Percentiles rank a stretch among this genome's conserved stretches.
Evolutionary conservation across 2,113 vertebrate species (phyloP).

Genomic region (Onychorhynchus coronatus): DNA sequence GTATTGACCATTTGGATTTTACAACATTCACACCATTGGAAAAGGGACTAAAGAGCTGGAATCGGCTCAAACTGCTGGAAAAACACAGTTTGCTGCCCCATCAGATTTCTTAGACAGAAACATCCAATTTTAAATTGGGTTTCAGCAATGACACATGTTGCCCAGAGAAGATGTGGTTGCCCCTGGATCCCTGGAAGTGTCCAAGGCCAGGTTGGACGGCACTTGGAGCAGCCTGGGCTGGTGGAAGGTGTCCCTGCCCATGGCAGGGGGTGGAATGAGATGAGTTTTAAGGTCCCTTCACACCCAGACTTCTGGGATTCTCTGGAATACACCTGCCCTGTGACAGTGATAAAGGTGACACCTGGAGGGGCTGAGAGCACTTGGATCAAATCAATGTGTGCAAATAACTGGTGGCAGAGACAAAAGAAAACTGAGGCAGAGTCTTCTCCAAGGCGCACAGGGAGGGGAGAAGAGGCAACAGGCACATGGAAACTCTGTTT

Average conservation of each 20-base stretch:
- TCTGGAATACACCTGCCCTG: fast-evolving
- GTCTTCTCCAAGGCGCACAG: neutral
- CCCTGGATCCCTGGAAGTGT: neutral
- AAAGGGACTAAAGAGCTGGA: neutral
- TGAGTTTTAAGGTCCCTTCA: neutral
- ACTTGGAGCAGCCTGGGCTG: neutral
- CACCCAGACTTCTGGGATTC: neutral
- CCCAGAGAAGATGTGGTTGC: neutral
- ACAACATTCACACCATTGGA: fast-evolving
- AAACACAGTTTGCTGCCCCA: neutral
- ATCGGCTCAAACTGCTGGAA: neutral
- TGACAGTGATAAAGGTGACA: fast-evolving
- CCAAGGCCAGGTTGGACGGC: neutral
- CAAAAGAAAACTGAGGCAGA: neutral
- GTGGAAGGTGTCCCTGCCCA: neutral
- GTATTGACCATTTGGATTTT: neutral
- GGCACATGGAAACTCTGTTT: neutral
- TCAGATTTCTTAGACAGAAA: neutral
- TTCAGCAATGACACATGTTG: neutral
- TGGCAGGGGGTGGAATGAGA: neutral
- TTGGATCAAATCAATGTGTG: neutral
- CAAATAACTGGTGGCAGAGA: neutral
- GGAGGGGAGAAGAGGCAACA: fast-evolving
- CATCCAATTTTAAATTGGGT: fast-evolving
- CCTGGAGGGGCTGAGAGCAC: neutral